These are phyloP conservation scores for chimpanzee (Pan troglodytes) DNA, from an alignment of 2,113 vertebrate species.

Conservation along the genomic window NHGRI_mPanTro3-v2.1_pri NC_086015.1:74195501-74196000, in stretches of 20 bases:
- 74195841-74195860: conserved; percentile 54
- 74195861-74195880: conserved; percentile 66
- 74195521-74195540: conserved; percentile 81
- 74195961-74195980: conserved; percentile 79
- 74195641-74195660: conserved; percentile 89
- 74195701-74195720: conserved; percentile 87
- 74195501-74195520: conserved; percentile 82
- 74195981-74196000: conserved; percentile 83
- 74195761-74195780: conserved; percentile 80
- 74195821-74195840: conserved; percentile 72
- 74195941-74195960: conserved; percentile 69
- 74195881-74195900: conserved; percentile 70
- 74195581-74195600: conserved; percentile 89
- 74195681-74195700: conserved; percentile 84
- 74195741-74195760: conserved; percentile 79
- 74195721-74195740: conserved; percentile 81
- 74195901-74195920: background rate
- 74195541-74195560: conserved; percentile 85
- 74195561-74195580: conserved; percentile 86
- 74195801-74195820: conserved; percentile 63
- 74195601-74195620: conserved; percentile 89
- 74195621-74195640: conserved; percentile 84
- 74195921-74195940: conserved; percentile 69
- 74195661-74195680: conserved; percentile 86
- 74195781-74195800: conserved; percentile 77